Percentiles rank a stretch among this genome's conserved stretches.
Evolutionary conservation across 2,113 vertebrate species (phyloP).

Genomic region (Myiozetetes cayanensis): DNA sequence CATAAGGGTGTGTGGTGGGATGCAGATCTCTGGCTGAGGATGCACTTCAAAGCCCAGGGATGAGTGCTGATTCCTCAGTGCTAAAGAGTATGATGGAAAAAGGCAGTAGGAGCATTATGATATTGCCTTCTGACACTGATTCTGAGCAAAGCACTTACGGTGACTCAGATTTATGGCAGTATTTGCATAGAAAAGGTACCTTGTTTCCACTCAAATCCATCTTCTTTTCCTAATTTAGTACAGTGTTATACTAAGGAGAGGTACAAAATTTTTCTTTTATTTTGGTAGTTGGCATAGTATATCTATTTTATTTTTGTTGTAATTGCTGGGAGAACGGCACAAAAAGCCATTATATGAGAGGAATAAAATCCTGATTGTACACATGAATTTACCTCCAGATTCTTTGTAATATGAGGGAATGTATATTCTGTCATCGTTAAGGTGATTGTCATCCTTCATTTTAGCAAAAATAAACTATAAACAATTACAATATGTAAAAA

Average conservation of each 20-base stretch:
- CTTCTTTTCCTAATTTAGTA: background rate
- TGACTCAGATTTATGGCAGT: background rate
- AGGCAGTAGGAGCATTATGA: background rate
- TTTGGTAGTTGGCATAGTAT: background rate
- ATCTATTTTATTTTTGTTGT: background rate
- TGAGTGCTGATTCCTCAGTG: background rate
- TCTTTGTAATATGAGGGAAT: background rate
- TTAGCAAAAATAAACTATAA: background rate
- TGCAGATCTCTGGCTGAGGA: background rate
- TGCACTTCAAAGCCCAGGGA: background rate
- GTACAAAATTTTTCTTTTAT: background rate
- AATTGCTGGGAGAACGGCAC: background rate
- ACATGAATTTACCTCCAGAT: background rate
- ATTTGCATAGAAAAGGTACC: background rate
- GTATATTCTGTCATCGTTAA: background rate
- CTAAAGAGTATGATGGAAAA: background rate
- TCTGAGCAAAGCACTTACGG: background rate
- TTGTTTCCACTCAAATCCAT: background rate
- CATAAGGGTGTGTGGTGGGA: background rate
- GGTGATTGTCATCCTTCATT: background rate
- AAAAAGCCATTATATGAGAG: background rate
- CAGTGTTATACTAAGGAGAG: background rate
- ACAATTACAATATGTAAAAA: background rate
- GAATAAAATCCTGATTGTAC: background rate
- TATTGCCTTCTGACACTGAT: background rate